Evolutionary conservation across 2,113 vertebrate species (phyloP), one percentile per base, ranked within the genome.

Genomic region (Phyllostomus hastatus): DNA sequence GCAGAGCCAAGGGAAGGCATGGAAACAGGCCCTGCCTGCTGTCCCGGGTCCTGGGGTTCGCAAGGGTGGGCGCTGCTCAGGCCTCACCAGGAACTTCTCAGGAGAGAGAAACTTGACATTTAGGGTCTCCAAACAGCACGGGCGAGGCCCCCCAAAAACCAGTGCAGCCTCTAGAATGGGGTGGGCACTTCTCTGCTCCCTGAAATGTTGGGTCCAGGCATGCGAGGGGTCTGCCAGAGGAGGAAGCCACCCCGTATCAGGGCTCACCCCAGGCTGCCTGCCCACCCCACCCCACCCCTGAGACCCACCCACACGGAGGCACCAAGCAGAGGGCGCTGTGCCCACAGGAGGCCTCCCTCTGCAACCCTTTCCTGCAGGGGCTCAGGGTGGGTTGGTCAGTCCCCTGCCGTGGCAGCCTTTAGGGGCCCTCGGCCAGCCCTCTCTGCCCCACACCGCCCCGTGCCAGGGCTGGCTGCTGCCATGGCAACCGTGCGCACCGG

Each of bases 311-410:
- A 22, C 7, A 0, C 1, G 17, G 35, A 61, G 15, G 41, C 12
- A 22, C 46, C 64, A 19, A 66, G 35, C 61, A 15, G 28, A 31
- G 4, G 26, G 48, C 7, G 0, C 33, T 15, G n/a, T 57, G 46
- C 24, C 73, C 12, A 0, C 52, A 20, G 0, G 0, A 48, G 19
- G 3, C 69, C 20, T 7, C 17, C 10, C 26, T 10, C 9, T 17
- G 35, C 31, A 41, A 57, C 50, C 82, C 33, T 41, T 38, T 19
- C 19, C 20, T 16, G 59, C 46, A 43, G n/a, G 14, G 6, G 9
- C 72, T 19, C 22, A 24, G 43, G 2, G 9, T 1, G 7, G 54
- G 54, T 57, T 8, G 33, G 3, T 70, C 31, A 54, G 61, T 20
- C 50, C 31, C 43, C 35, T 26, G 5, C 16, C 2, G 4, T 3